Base-by-base conservation (phyloP, 2,113 vertebrate species). In the Macrotis lagotis region DNA sequence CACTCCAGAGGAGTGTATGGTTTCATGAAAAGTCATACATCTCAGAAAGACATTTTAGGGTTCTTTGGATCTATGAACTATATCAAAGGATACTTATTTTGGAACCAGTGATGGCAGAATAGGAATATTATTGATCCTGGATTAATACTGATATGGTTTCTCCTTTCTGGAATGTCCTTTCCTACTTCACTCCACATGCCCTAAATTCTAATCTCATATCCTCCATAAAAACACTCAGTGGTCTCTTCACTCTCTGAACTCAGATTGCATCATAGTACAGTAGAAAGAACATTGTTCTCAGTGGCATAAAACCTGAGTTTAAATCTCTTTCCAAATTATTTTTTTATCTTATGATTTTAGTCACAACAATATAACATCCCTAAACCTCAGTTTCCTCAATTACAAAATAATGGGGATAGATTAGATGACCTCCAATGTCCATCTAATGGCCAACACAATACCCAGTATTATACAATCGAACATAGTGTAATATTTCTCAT, bases 101-200 rank as follows among this genome's bases (percentile, higher is more conserved):
- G 48, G 3, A 1, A 25, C 25, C 0, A 8, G 28, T 31, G 19
- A 88, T 6, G 44, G 28, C 25, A 59, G 52, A 0, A 44, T 37
- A 48, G 12, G 48, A 92, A 7, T 74, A n/a, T 44, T 74, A 74
- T 74, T 22, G 37, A 3, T 44, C 25, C 16, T 44, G 5, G 16
- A 74, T n/a, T 74, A 19, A 44, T n/a, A 4, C 37, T n/a, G 44
- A 37, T 5, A 66, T 66, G 19, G 6, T 50, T 74, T 25, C 48
- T 25, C 26, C 48, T 16, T 1, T 25, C 37, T 22, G 50, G 3
- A 9, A 8, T 88, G 1, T 31, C n/a, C 47, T 26, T 31, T 14
- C 2, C 7, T 16, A 4, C 0, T 12, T 24, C 25, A 47, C 10
- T 6, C 25, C 19, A 5, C 12, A 1, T 26, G 2, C 83, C 11